Base-by-base conservation (phyloP, 2,888 invertebrate species). In the Andrena flavipes region DNA sequence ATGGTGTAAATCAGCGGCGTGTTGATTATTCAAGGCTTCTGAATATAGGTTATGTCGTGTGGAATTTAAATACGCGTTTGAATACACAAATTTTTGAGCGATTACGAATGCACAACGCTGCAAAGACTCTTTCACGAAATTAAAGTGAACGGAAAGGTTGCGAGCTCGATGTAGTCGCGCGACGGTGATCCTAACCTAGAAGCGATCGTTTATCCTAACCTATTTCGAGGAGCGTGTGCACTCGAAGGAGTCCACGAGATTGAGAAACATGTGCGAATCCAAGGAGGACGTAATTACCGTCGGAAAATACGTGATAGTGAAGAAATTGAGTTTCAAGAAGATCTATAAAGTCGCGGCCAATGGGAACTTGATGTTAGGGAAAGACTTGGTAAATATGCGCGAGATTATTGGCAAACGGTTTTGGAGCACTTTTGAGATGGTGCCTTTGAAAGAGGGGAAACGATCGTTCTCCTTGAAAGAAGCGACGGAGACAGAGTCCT, bases 281-380 rank as follows among this genome's bases (percentile, higher is more conserved):
- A 6, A 48, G 0, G 91, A 91, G 68, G 91, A 95, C 84, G 84
- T 91, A 76, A 96, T 97, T 77, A 95, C 95, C 93, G 91, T 96
- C 13, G 97, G 97, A 7, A 96, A 97, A 90, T 97, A 96, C 91
- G 95, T 98, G 69, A 95, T 98, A 74, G 96, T 98, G 62, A 97
- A 97, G 91, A 96, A 97, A 80, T 97, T 97, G 87, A 96, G 96
- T 89, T 98, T 96, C 91, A 96, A 96, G 80, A 98, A 97, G 93
- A 92, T 98, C 26, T 96, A 97, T 87, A 97, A 97, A 94, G 95
- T 97, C 78, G 96, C 96, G 87, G 90, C 95, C 6, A 96, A 96
- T 87, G 95, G 96, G 0, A 95, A 94, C 51, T 94, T 97, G 48
- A 95, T 94, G 84, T 91, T 98, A 77, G 97, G 97, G 3, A 96